phyloP scores from a whole-genome alignment of 2,888 invertebrate species.

The Dryadula phaetusa region DNA sequence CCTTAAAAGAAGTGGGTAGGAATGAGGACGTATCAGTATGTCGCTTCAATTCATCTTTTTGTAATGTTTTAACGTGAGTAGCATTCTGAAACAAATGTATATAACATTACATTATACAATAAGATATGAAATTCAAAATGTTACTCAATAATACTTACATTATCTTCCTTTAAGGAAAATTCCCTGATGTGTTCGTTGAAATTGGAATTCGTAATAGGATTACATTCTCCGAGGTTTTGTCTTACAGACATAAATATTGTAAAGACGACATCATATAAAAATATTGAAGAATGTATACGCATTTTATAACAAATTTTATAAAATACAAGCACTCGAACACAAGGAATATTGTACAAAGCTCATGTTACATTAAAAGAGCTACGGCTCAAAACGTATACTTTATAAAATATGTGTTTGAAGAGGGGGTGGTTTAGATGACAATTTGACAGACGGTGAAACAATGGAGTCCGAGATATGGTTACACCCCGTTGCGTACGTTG shows the following conservation, averaged over 20 bases:
- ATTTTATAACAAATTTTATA: conserved; percentile 40
- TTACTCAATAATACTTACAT: conserved; percentile 57
- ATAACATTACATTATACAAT: conserved; percentile 18
- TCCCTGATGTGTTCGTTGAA: conserved; percentile 69
- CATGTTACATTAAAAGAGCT: conserved; percentile 54
- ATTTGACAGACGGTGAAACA: conserved; percentile 74
- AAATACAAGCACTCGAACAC: conserved; percentile 42
- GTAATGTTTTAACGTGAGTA: conserved; percentile 66
- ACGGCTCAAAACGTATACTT: conserved; percentile 58
- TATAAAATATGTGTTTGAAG: conserved; percentile 68
- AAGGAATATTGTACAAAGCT: conserved; percentile 46
- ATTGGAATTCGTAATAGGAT: conserved; percentile 55
- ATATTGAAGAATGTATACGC: conserved; percentile 35
- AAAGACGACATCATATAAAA: conserved; percentile 38
- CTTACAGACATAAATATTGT: conserved; percentile 38
- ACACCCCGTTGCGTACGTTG: conserved; percentile 75
- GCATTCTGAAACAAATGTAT: conserved; percentile 62
- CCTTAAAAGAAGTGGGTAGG: conserved; percentile 64
- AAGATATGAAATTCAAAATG: conserved; percentile 26
- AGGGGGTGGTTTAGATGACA: conserved; percentile 73
- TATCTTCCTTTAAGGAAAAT: conserved; percentile 58
- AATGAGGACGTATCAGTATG: conserved; percentile 59
- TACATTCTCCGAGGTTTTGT: conserved; percentile 45
- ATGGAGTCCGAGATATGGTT: conserved; percentile 73
- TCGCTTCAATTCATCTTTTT: conserved; percentile 61